Evolutionary conservation across 2,113 vertebrate genomes (phyloP).

Genomic region (cat (Felis catus)): DNA sequence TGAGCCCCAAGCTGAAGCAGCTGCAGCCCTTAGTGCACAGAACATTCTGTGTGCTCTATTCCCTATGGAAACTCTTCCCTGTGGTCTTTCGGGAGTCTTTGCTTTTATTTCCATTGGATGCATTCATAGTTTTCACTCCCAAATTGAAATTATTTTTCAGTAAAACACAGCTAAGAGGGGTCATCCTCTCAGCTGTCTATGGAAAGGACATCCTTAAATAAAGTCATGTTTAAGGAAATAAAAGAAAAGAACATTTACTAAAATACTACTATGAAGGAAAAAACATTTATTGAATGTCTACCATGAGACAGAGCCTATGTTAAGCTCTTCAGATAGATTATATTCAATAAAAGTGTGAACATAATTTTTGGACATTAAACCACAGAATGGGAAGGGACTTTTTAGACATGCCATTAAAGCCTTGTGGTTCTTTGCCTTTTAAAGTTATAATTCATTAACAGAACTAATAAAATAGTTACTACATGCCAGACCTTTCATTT

Average conservation of each 20-base stretch:
- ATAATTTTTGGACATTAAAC: background rate
- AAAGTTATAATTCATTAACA: background rate
- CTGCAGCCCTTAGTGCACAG: background rate
- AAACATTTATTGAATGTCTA: background rate
- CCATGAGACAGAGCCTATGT: background rate
- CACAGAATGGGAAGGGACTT: background rate
- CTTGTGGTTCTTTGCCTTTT: background rate
- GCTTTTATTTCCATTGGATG: background rate
- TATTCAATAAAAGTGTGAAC: background rate
- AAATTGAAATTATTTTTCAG: background rate
- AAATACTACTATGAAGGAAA: background rate
- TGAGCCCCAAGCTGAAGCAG: background rate
- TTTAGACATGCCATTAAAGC: background rate
- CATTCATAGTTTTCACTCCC: background rate
- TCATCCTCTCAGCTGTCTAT: background rate
- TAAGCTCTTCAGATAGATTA: background rate
- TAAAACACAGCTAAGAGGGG: background rate
- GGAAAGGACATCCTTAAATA: background rate
- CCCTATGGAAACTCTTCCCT: no score
- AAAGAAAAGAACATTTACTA: background rate
- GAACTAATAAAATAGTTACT: background rate
- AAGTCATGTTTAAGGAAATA: background rate
- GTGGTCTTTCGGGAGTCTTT: background rate
- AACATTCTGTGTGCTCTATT: background rate
- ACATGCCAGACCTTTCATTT: background rate